These are phyloP conservation scores for Agrochola circellaris DNA, from an alignment of 2,888 invertebrate species.

Conservation along the genomic window DNA sequence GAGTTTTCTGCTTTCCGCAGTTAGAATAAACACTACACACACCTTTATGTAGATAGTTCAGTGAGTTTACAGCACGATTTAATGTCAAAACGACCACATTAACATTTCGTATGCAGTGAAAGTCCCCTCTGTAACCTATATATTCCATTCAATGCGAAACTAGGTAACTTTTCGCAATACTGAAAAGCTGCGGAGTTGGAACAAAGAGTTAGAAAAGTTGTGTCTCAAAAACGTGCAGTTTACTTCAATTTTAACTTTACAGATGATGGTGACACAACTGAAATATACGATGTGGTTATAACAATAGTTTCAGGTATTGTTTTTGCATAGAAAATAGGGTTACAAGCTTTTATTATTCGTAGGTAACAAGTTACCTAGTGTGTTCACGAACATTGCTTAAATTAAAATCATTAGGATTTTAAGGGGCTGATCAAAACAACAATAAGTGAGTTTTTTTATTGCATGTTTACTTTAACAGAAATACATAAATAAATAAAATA, in stretches of 20 bases:
- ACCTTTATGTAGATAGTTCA: slow-evolving; percentile 54
- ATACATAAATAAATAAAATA: background rate
- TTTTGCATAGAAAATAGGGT: background rate
- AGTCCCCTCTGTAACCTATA: slow-evolving; percentile 63
- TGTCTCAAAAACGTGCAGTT: slow-evolving; percentile 43
- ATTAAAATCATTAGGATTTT: too few species aligned
- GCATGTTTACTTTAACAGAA: background rate
- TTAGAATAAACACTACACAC: slow-evolving; percentile 45
- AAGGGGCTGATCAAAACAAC: too few species aligned
- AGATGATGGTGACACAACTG: background rate
- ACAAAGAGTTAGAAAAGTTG: slow-evolving; percentile 43
- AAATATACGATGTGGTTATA: slow-evolving; percentile 2
- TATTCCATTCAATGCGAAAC: slow-evolving; percentile 62
- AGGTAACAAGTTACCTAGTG: too few species aligned
- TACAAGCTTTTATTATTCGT: too few species aligned
- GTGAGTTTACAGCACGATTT: slow-evolving; percentile 60
- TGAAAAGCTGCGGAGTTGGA: slow-evolving; percentile 47
- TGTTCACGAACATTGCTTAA: too few species aligned
- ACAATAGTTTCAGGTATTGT: background rate
- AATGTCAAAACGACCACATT: slow-evolving; percentile 64
- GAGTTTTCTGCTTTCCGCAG: slow-evolving; percentile 20
- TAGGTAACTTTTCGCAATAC: slow-evolving; percentile 57
- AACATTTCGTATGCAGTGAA: slow-evolving; percentile 64
- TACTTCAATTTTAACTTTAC: slow-evolving; percentile 40
- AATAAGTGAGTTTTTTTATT: background rate